Evolutionary conservation across 2,888 invertebrate genomes (phyloP).

Genomic region (Drosophila niveifrons): DNA sequence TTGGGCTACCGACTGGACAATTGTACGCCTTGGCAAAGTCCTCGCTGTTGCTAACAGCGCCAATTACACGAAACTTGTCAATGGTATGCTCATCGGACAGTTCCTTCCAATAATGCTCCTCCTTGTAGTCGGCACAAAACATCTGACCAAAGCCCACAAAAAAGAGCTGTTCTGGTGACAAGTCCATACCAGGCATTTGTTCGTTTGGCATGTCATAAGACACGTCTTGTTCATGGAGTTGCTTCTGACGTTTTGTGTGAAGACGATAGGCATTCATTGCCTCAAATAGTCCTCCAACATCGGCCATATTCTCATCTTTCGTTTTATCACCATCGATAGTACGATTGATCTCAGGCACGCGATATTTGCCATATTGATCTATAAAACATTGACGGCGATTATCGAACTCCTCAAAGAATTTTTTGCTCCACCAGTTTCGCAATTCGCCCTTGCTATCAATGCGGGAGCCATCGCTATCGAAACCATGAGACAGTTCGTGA

Average conservation of each 20-base stretch:
- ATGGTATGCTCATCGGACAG: conserved; percentile 75
- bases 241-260: conserved; percentile 60
- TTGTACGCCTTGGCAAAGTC: conserved; percentile 79
- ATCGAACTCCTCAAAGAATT: conserved; percentile 69
- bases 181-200: conserved; percentile 80
- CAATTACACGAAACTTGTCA: conserved; percentile 82
- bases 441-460: conserved; percentile 65
- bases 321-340: conserved; percentile 77
- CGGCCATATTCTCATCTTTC: conserved; percentile 83
- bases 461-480: conserved; percentile 75
- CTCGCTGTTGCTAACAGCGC: conserved; percentile 79
- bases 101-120: conserved; percentile 82
- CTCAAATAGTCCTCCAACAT: conserved; percentile 78
- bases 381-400: conserved; percentile 79
- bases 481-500: conserved; percentile 83
- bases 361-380: conserved; percentile 73
- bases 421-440: conserved; percentile 80
- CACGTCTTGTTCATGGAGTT: conserved; percentile 9
- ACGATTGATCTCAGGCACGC: conserved; percentile 81
- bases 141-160: conserved; percentile 82
- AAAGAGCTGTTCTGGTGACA: conserved; percentile 82
- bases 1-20: conserved; percentile 76
- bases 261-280: conserved; percentile 75
- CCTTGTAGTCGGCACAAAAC: conserved; percentile 81
- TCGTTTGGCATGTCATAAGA: conserved; percentile 56